Percentiles rank a stretch among this genome's conserved stretches.
phyloP scores from a whole-genome alignment of 2,888 invertebrate species.

The Troilus luridus region DNA sequence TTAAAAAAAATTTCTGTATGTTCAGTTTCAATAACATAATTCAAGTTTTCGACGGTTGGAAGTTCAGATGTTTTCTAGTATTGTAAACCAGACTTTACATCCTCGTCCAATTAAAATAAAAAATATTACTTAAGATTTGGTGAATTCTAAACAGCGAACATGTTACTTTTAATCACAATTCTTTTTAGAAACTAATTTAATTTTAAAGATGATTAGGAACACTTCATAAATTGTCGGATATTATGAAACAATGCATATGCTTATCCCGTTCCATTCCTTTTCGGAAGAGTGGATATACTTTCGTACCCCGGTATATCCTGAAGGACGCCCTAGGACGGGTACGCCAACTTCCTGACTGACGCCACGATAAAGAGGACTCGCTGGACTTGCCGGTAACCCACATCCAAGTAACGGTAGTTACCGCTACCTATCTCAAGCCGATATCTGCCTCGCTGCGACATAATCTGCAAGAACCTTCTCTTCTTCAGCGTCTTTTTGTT shows the following conservation, averaged over 20 bases:
- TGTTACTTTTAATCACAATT: too few species aligned
- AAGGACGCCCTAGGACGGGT: neutral
- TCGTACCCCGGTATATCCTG: neutral
- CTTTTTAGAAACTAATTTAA: too few species aligned
- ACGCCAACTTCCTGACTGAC: neutral
- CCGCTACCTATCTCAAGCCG: conserved; percentile 46
- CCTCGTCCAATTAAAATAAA: too few species aligned
- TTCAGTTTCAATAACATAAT: too few species aligned
- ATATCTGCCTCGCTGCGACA: conserved; percentile 37
- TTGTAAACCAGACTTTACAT: too few species aligned
- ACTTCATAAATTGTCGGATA: too few species aligned
- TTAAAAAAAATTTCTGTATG: too few species aligned
- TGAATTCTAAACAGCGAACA: too few species aligned
- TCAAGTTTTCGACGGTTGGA: too few species aligned
- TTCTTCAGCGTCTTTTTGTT: conserved; percentile 5
- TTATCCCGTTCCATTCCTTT: neutral
- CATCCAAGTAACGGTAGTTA: conserved; percentile 23
- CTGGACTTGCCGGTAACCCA: conserved; percentile 19
- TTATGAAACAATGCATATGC: neutral
- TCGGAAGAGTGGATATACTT: neutral
- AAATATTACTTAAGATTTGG: too few species aligned
- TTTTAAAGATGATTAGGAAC: too few species aligned
- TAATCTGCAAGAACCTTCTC: conserved; percentile 3
- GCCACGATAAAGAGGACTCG: neutral
- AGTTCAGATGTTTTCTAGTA: too few species aligned